Conservation (phyloP, 2,888 invertebrate genomes). For the Punctoribates punctum region DNA sequence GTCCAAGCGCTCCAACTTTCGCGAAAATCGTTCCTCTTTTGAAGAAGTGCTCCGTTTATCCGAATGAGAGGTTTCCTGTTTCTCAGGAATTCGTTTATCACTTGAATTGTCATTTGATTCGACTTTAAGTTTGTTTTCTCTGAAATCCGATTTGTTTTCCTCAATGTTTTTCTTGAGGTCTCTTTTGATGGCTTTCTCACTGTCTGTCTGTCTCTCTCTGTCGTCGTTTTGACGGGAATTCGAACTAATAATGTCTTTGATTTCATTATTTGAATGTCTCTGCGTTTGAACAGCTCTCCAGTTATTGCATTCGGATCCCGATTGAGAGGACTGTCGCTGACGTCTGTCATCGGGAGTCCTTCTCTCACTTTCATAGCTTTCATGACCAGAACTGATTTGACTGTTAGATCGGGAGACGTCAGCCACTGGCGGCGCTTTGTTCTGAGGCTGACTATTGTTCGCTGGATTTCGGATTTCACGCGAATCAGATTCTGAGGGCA, state of each 20-base stretch:
- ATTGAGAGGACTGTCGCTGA: neutral
- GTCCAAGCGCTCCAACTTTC: neutral
- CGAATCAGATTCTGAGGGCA: neutral
- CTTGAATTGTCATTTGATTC: neutral
- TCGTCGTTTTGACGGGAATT: neutral
- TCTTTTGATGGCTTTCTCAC: neutral
- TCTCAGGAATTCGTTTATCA: neutral
- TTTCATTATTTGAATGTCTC: neutral
- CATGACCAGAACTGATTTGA: slow-evolving; percentile 46
- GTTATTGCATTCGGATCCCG: slow-evolving; percentile 14
- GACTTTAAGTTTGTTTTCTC: neutral
- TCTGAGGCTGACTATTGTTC: slow-evolving; percentile 8
- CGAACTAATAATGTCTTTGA: neutral
- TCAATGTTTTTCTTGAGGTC: neutral
- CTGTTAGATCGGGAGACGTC: slow-evolving; percentile 45
- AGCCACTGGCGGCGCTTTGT: slow-evolving; percentile 8
- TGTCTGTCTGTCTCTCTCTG: neutral
- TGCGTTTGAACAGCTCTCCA: slow-evolving; percentile 27
- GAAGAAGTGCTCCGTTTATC: slow-evolving; percentile 16
- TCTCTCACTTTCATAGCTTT: slow-evolving; percentile 44
- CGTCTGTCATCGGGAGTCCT: slow-evolving; percentile 39
- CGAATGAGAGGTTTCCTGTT: slow-evolving; percentile 19
- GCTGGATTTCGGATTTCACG: neutral
- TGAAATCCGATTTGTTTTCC: neutral
- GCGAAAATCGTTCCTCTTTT: slow-evolving; percentile 4